Base-by-base conservation (phyloP, 2,113 vertebrate genomes). In the Sula dactylatra region DNA sequence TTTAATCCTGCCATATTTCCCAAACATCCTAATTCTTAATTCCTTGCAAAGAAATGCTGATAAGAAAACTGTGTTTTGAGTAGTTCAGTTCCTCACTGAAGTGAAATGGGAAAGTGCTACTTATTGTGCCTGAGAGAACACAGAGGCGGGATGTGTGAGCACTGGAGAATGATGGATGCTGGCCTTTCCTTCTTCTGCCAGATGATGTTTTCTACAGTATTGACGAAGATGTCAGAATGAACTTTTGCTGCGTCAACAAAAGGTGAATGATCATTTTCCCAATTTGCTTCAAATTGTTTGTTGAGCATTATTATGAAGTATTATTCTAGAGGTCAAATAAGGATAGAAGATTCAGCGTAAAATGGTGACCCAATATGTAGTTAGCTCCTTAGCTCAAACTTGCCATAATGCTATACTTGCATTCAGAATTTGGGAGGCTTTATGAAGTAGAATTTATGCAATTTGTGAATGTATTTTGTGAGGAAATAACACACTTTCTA, bases 341-440 rank as follows among this genome's bases (percentile, higher is more conserved):
- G 16, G 27, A 36, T 18, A 66, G 58, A 78, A 22, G 50, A 55
- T 93, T n/a, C 2, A 2, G 32, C 64, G 16, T 74, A n/a, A 91
- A 87, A 55, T n/a, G 21, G 4, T 59, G 50, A 32, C 34, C 50
- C 25, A 82, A 4, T 55, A 55, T 0, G 0, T 38, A 36, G 49
- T 69, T 86, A 42, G n/a, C 24, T 72, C 26, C 26, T 90, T 76
- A 55, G 32, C 70, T 90, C 20, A 67, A 50, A 36, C n/a, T 79
- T 64, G 4, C 25, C 1, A 0, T 55, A 29, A 55, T 56, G 62
- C 24, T 42, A 5, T 47, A 20, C 5, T 55, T 47, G 9, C 0
- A 2, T 50, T 69, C 58, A 74, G 59, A 67, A 59, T 54, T 42
- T 58, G 65, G 10, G 52, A 69, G 44, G n/a, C 32, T 66, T 78